Conservation (phyloP, 2,797 vertebrate genomes). For the Microchirus variegatus region DNA sequence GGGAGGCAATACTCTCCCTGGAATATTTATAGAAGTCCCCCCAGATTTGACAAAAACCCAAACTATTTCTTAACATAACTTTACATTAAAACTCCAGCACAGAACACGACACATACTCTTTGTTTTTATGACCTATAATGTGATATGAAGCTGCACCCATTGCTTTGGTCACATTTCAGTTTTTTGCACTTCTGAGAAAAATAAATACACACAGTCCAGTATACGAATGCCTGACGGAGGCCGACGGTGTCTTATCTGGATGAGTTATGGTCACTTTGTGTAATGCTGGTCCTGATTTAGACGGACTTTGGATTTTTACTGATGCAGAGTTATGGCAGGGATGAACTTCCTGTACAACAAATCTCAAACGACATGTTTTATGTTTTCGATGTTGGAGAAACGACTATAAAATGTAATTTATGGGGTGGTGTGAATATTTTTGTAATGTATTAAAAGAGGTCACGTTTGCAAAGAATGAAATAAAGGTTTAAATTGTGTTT, state of each 20-base stretch:
- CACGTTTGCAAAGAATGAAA: conserved; percentile 34
- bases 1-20: background rate
- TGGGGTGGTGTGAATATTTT: conserved; percentile 37
- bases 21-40: conserved; percentile 20
- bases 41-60: conserved; percentile 2
- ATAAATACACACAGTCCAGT: background rate
- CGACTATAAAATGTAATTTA: conserved; percentile 14
- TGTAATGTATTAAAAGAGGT: conserved; percentile 26
- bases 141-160: too few species aligned
- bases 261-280: conserved; percentile 45
- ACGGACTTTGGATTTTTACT: conserved; percentile 9
- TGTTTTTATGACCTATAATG: too few species aligned
- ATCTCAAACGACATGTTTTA: conserved; percentile 13
- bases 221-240: conserved; percentile 21
- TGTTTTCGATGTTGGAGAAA: conserved; percentile 13
- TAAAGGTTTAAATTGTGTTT: conserved; percentile 11
- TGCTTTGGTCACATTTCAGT: too few species aligned
- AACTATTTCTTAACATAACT: background rate
- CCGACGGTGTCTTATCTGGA: conserved; percentile 18
- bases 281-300: conserved; percentile 32
- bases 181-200: conserved; percentile 4
- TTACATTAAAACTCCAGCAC: too few species aligned
- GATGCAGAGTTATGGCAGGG: conserved; percentile 1
- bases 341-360: background rate
- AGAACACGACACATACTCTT: too few species aligned